phyloP scores from a whole-genome alignment of 2,888 invertebrate species.

The Macroteleia sp. region DNA sequence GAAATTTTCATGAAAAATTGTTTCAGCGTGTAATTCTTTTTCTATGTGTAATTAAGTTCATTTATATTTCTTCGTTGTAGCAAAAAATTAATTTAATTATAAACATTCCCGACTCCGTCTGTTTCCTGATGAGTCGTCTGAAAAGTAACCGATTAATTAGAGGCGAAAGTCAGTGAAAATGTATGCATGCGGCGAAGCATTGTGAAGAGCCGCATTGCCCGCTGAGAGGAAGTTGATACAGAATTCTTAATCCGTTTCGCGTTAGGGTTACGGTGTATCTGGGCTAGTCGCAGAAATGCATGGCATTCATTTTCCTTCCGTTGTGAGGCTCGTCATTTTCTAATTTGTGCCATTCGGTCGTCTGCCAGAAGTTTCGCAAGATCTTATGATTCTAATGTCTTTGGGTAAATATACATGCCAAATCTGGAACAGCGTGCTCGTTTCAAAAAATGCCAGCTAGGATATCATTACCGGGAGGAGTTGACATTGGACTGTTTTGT shows the following conservation, averaged over 20 bases:
- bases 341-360: slow-evolving; percentile 56
- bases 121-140: slow-evolving; percentile 28
- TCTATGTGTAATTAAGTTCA: too few species aligned
- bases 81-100: too few species aligned
- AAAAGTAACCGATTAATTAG: slow-evolving; percentile 62
- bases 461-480: slow-evolving; percentile 28
- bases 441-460: slow-evolving; percentile 4
- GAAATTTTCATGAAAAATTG: too few species aligned
- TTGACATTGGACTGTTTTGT: slow-evolving; percentile 21
- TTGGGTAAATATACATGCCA: slow-evolving; percentile 29
- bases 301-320: slow-evolving; percentile 62
- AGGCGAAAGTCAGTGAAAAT: slow-evolving; percentile 65
- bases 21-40: too few species aligned
- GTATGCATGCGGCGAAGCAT: slow-evolving; percentile 42
- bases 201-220: slow-evolving; percentile 40
- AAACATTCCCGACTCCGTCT: too few species aligned
- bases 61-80: too few species aligned
- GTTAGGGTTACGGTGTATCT: slow-evolving; percentile 52
- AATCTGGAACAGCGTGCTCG: slow-evolving; percentile 45
- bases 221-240: slow-evolving; percentile 44
- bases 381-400: slow-evolving; percentile 30
- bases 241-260: slow-evolving; percentile 43
- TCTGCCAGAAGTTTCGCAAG: slow-evolving; percentile 43
- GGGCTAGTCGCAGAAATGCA: slow-evolving; percentile 55
- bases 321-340: slow-evolving; percentile 51